phyloP scores from a whole-genome alignment of 2,113 vertebrate species.

The Peucedramus taeniatus region DNA sequence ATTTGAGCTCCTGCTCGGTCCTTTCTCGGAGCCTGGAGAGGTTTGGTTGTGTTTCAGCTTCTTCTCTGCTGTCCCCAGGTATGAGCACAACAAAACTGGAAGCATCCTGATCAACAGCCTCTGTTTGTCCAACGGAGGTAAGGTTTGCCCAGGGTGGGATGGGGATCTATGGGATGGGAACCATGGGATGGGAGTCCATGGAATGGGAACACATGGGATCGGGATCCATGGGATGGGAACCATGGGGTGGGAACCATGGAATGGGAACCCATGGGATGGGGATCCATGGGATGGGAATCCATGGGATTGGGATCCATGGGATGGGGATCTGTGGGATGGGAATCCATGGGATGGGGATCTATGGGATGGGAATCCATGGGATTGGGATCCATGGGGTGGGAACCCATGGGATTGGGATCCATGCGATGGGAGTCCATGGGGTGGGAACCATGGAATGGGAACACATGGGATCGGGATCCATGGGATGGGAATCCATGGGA shows the following conservation, averaged over 20 bases:
- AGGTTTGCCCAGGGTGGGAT: background rate
- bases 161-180: background rate
- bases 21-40: background rate
- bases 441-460: background rate
- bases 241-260: too few species aligned
- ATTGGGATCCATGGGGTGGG: background rate
- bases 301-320: background rate
- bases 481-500: background rate
- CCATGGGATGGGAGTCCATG: too few species aligned
- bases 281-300: background rate
- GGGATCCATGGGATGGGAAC: background rate
- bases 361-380: background rate
- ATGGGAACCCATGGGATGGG: background rate
- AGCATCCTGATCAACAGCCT: conserved; percentile 89
- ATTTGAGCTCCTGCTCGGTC: accelerated
- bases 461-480: background rate
- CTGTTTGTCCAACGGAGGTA: conserved; percentile 96
- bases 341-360: background rate
- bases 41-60: background rate
- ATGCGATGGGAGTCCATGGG: background rate
- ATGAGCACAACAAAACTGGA: conserved; percentile 84
- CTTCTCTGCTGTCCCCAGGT: conserved; percentile 70
- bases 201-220: background rate
- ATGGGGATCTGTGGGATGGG: background rate
- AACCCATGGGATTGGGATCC: background rate